Evolutionary conservation across 2,797 vertebrate species (phyloP), one percentile per base, ranked within the genome.

Genomic region (Rallus crepitans): DNA sequence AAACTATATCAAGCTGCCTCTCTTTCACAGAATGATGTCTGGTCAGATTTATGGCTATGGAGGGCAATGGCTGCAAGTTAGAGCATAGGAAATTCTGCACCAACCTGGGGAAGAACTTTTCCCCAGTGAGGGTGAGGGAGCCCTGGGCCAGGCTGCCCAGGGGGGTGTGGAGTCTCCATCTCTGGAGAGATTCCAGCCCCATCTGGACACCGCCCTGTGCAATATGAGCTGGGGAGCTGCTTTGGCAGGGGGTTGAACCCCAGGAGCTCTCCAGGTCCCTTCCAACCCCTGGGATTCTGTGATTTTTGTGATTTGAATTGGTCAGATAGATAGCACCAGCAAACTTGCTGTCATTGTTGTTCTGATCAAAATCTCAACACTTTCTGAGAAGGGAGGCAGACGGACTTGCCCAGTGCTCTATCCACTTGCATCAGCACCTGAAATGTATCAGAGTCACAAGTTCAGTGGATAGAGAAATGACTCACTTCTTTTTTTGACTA

Each of bases 361-460:
- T 48, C 81, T 79, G 66, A 84, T 89, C 70, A 90, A 96, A 97
- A 72, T 56, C 70, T 83, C 75, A 79, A 0, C 1, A 6, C 94
- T 77, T 66, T 90, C 86, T 64, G 89, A 57, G 71, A 53, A 86
- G 57, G 23, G 31, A 92, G 48, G 39, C 66, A 50, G 39, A 83
- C 57, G 80, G 73, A 28, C 37, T 90, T 23, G 12, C 11, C 73
- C 70, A 57, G 85, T 35, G 37, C 80, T 90, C 76, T 33, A 35
- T 84, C 73, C n/a, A 2, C 79, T 80, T 89, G n/a, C 71, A 82
- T 80, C 39, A 88, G 87, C 2, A 10, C 23, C 45, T 59, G 56
- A 69, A 93, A 93, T 84, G 87, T 37, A 76, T 87, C 77, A 70
- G 90, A 94, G 93, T 94, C 95, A 94, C 80, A 93, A 96, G 95